These are phyloP conservation scores for Bombus picipes DNA, from an alignment of 1,140 invertebrate genomes.

Conservation along the genomic window DNA sequence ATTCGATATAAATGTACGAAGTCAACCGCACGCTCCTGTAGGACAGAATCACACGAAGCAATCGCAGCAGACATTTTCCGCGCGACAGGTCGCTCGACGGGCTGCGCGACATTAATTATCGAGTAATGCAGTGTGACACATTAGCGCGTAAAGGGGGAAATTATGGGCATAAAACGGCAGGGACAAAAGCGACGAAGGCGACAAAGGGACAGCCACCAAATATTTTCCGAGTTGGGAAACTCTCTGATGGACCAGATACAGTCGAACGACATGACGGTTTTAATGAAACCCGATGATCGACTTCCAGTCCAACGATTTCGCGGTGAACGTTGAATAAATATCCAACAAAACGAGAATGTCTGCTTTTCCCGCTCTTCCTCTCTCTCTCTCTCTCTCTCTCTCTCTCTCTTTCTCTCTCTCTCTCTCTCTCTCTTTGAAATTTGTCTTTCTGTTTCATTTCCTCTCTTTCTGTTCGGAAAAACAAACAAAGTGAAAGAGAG, in stretches of 20 bases:
- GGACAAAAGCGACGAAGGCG: neutral
- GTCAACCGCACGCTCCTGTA: neutral
- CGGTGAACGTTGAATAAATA: conserved; percentile 50
- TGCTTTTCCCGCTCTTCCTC: neutral
- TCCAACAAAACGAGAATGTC: neutral
- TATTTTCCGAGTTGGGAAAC: conserved; percentile 38
- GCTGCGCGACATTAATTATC: conserved; percentile 43
- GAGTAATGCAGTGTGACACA: conserved; percentile 34
- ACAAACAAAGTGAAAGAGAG: conserved; percentile 14
- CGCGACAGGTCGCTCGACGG: neutral
- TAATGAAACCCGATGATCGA: conserved; percentile 55
- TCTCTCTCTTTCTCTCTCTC: neutral
- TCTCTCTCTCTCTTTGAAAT: neutral
- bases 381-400: too few species aligned
- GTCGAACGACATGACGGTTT: conserved; percentile 42
- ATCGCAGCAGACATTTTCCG: conserved; percentile 26
- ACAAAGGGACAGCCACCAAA: conserved; percentile 28
- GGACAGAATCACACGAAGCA: conserved; percentile 12
- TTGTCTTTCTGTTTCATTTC: neutral
- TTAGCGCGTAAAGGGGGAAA: conserved; percentile 38
- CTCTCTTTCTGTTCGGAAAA: neutral
- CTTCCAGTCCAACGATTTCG: conserved; percentile 48
- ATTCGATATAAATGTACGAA: neutral
- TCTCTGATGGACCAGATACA: neutral
- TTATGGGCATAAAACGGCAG: conserved; percentile 35